Evolutionary conservation across 2,797 vertebrate species (phyloP).

Genomic region (Botia kubotai): DNA sequence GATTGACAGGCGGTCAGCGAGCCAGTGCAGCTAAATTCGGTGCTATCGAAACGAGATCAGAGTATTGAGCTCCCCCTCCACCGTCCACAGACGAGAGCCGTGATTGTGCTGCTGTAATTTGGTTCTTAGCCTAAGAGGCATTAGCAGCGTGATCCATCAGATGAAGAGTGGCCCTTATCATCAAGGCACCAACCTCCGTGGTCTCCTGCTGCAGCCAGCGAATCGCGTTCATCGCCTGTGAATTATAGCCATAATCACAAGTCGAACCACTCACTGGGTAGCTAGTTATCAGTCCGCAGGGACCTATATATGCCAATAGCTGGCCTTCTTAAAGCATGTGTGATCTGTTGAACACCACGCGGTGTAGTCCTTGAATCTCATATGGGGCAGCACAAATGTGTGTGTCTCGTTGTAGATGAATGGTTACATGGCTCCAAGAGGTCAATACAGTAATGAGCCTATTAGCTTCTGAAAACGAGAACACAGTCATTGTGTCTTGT

Average conservation of each 20-base stretch:
- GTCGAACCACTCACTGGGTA: neutral
- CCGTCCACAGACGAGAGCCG: constrained; percentile 12
- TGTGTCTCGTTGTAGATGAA: neutral
- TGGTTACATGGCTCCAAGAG: neutral
- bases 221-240: constrained; percentile 28
- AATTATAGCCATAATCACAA: constrained; percentile 48
- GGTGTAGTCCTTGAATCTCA: neutral
- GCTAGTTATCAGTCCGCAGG: constrained; percentile 7
- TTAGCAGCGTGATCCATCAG: constrained; percentile 51
- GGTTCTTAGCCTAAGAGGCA: constrained; percentile 42
- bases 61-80: constrained; percentile 23
- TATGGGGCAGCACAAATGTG: neutral
- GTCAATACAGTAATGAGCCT: constrained; percentile 3
- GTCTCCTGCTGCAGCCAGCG: constrained; percentile 34
- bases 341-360: neutral
- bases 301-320: neutral
- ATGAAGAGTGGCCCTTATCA: constrained; percentile 48
- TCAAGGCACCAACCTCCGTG: constrained; percentile 37
- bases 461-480: neutral
- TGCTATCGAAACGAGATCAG: constrained; percentile 9
- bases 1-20: constrained; percentile 21
- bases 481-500: neutral
- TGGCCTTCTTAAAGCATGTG: constrained; percentile 9
- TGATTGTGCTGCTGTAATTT: constrained; percentile 48
- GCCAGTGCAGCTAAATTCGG: neutral